Conservation (phyloP, 2,797 vertebrate genomes). For the Cossypha heuglini region DNA sequence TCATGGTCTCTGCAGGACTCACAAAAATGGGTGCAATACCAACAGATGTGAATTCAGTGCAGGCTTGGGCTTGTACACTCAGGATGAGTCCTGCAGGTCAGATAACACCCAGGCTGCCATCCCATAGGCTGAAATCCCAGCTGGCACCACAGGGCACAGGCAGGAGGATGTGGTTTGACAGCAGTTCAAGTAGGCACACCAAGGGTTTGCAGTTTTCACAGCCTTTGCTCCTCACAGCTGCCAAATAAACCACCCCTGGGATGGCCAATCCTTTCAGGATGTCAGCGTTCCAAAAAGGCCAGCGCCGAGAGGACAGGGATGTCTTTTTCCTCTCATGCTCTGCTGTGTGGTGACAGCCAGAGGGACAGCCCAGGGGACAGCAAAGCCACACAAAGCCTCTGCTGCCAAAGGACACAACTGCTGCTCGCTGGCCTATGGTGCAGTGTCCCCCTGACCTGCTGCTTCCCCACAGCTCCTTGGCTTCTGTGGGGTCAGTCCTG, state of each 20-base stretch:
- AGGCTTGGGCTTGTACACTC: fast-evolving
- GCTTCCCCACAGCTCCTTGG: background rate
- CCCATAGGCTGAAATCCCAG: background rate
- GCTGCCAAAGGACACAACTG: fast-evolving
- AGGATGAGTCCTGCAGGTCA: background rate
- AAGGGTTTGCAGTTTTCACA: background rate
- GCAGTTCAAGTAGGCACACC: fast-evolving
- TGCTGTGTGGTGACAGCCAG: background rate
- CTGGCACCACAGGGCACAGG: fast-evolving
- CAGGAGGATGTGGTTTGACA: background rate
- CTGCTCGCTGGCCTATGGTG: fast-evolving
- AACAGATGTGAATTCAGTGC: background rate
- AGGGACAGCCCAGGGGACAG: background rate
- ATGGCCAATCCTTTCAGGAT: background rate
- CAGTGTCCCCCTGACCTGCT: background rate
- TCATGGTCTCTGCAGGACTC: background rate
- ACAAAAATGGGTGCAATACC: background rate
- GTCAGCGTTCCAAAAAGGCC: background rate
- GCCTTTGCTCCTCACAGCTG: background rate
- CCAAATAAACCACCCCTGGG: background rate
- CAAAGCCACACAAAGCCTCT: background rate
- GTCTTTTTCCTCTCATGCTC: fast-evolving
- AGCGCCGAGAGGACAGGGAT: fast-evolving
- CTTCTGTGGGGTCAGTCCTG: background rate
- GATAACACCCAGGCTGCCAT: background rate